Evolutionary conservation across 2,113 vertebrate species (phyloP), one percentile per base, ranked within the genome.

Genomic region (Dolichallabes microphthalmus): DNA sequence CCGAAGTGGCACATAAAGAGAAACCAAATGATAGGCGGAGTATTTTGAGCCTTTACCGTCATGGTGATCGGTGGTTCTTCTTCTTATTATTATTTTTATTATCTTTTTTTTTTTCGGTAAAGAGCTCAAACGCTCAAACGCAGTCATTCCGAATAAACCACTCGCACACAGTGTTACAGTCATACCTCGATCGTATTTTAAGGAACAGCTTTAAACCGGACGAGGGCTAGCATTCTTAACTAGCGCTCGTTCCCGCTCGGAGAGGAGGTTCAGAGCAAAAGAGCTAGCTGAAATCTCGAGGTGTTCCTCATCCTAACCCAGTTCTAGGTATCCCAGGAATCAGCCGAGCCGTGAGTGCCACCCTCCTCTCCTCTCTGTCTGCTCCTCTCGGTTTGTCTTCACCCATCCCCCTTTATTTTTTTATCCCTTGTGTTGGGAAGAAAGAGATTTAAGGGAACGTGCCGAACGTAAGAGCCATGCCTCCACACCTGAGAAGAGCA

Each of bases 111-210:
- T 32, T 57, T 20, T 82, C 39, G 58, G 87, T 20, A 87, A 88
- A 84, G 83, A 86, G 87, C 78, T 88, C 57, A 57, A 85, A 88
- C 71, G 68, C 69, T 89, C 82, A 86, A 89, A 84, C 45, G 88
- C 88, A 85, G 87, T 91, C 69, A 89, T 92, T 91, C 90, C 90
- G 83, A 84, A 30, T 87, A 90, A 86, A 86, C 88, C 83, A 87
- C 71, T 82, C 87, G 79, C 85, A 83, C 82, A 57, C 77, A 90
- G 92, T 91, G 92, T 93, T 92, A 87, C 79, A 66, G 77, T 92
- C 91, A 90, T 92, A 94, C 94, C 93, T 94, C 91, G 80, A 90
- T 92, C 90, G 91, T 92, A 91, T 94, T 91, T 90, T 88, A 82
- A 86, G 86, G 84, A 89, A 91, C 93, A 93, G 92, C 93, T 94